A percentile compares a stretch with the other conserved stretches of the same genome.
These are phyloP conservation scores for Quadroppia sp. DNA, from an alignment of 2,888 invertebrate genomes.

Conservation along the genomic window DNA sequence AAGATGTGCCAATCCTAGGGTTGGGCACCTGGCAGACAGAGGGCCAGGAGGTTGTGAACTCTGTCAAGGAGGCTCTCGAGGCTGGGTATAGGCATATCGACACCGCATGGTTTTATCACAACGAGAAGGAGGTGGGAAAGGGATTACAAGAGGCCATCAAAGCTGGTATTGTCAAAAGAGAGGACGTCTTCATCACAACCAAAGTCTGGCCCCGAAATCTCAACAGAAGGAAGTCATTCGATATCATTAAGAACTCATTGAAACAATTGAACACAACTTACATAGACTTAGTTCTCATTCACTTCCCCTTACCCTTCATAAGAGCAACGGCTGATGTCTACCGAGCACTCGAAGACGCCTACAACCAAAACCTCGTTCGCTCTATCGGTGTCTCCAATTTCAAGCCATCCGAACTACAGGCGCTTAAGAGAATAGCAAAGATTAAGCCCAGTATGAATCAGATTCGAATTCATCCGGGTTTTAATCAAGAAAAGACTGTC, in stretches of 20 bases:
- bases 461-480: slow-evolving; percentile 74
- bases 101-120: slow-evolving; percentile 52
- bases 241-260: neutral
- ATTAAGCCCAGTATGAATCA: slow-evolving; percentile 53
- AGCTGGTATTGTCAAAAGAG: slow-evolving; percentile 50
- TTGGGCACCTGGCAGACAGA: slow-evolving; percentile 75
- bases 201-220: slow-evolving; percentile 61
- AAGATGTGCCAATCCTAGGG: slow-evolving; percentile 61
- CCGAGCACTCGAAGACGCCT: slow-evolving; percentile 31
- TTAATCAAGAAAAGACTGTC: slow-evolving; percentile 60
- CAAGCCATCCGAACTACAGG: slow-evolving; percentile 66
- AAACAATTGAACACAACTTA: slow-evolving; percentile 2
- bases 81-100: slow-evolving; percentile 53
- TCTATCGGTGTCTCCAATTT: slow-evolving; percentile 78
- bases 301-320: slow-evolving; percentile 53
- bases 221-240: neutral
- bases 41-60: slow-evolving; percentile 52
- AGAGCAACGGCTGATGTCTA: slow-evolving; percentile 5
- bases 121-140: slow-evolving; percentile 52
- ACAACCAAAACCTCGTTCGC: slow-evolving; percentile 61
- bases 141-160: slow-evolving; percentile 50
- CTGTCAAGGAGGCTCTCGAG: slow-evolving; percentile 50
- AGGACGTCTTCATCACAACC: slow-evolving; percentile 53
- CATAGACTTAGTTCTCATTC: slow-evolving; percentile 76
- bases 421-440: slow-evolving; percentile 56